These are phyloP conservation scores for Furcifer pardalis DNA, from an alignment of 2,797 vertebrate species.

Conservation along the genomic window DNA sequence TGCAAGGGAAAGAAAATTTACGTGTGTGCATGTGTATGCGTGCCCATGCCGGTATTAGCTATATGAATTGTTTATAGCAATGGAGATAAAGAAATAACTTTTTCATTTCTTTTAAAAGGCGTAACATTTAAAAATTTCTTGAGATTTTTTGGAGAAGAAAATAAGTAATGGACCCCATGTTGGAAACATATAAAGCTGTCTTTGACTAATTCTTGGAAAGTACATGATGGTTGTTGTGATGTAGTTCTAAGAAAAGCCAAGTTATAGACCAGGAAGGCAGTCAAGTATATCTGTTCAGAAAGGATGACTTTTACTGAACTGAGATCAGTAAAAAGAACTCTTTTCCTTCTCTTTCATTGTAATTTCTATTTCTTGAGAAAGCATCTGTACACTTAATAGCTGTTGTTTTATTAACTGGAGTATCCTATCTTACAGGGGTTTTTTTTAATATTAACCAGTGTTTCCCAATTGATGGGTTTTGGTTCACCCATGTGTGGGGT, in stretches of 20 bases:
- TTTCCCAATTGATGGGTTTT: background rate
- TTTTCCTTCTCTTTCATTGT: conserved; percentile 7
- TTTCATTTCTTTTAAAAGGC: background rate
- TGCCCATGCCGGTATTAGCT: too few relatives aligned
- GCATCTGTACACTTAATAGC: background rate
- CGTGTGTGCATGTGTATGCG: too few relatives aligned
- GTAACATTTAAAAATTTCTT: conserved; percentile 3
- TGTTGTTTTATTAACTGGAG: background rate
- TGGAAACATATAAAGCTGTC: rapidly evolving
- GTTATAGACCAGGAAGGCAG: background rate
- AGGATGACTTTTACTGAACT: conserved; percentile 11
- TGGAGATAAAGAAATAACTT: background rate
- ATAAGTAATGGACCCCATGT: conserved; percentile 40
- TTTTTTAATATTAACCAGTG: background rate
- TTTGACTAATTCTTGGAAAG: conserved; percentile 25
- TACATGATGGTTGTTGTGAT: background rate
- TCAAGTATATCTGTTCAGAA: conserved; percentile 11
- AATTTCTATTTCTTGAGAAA: conserved; percentile 19
- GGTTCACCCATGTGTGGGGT: background rate
- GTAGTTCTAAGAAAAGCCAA: background rate
- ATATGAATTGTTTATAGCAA: background rate
- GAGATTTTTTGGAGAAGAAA: background rate
- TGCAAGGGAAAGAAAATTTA: background rate
- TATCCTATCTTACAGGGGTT: conserved; percentile 7
- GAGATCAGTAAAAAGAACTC: conserved; percentile 21